These are phyloP conservation scores for Podarcis raffonei DNA, from an alignment of 2,113 vertebrate genomes.

Conservation along the genomic window DNA sequence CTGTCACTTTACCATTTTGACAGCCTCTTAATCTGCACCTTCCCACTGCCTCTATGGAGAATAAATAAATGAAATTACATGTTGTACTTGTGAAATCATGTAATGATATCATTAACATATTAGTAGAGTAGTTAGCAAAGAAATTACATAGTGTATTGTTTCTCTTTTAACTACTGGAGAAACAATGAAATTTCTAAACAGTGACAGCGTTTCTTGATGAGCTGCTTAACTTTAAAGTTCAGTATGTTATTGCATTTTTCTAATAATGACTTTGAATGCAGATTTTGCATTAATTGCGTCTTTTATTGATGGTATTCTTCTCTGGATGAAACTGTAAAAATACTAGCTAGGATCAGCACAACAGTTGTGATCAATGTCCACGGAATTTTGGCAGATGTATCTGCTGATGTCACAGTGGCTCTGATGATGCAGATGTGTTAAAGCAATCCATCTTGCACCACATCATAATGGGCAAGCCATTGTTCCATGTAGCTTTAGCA, in stretches of 20 bases:
- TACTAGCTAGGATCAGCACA: not conserved
- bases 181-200: conserved; percentile 16
- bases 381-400: not conserved
- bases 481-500: not conserved
- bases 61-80: conserved; percentile 64
- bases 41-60: conserved; percentile 51
- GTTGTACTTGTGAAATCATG: conserved; percentile 60
- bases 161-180: conserved; percentile 11
- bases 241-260: not conserved
- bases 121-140: conserved; percentile 43
- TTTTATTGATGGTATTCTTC: not conserved
- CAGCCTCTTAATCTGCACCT: conserved; percentile 55
- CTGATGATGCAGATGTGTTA: not conserved
- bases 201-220: not conserved
- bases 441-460: not conserved
- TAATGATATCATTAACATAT: conserved; percentile 61
- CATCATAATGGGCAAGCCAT: not conserved
- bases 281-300: not conserved
- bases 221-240: not conserved
- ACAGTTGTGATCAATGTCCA: not conserved
- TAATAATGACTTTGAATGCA: not conserved
- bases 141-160: conserved; percentile 30
- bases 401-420: not conserved
- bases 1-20: conserved; percentile 62
- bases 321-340: not conserved